Base-by-base conservation (phyloP, 2,888 invertebrate species). In the Camponotus fellah region DNA sequence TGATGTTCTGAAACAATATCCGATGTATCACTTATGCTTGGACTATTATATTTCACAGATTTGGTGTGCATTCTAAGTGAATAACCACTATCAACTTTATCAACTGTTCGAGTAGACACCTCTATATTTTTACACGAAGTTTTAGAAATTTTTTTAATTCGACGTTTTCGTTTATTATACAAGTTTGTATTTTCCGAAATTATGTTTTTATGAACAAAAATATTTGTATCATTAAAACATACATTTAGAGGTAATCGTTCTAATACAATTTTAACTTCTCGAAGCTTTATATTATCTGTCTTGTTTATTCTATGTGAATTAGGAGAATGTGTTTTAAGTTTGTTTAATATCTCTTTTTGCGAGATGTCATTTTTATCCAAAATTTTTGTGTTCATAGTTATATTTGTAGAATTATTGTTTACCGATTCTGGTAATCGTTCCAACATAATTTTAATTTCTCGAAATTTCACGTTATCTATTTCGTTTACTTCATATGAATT, bases 391-490 rank as follows among this genome's bases (percentile, higher is more conserved):
- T 74, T 3, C 12, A 10, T 40, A 12, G 1, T 53, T 65, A 53
- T 46, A 43, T n/a, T 40, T 17, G 8, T 53, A 76, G 12, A 49
- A 40, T 40, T 37, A 4, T 65, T 26, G 17, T 34, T 26, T 53
- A 37, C 10, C 5, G 17, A 26, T 49, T 34, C n/a, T 53, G 66
- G 53, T 53, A 66, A 66, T 76, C 43, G 75, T 65, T 64, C 37
- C 34, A 76, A 53, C 37, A 49, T 10, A 49, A 76, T 9, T n/a
- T 56, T 76, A 53, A 76, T 26, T 26, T 76, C 76, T 56, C 37
- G 66, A 3, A 26, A 4, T 40, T 40, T 40, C 10, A 65, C 10
- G 8, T 66, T 37, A 40, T 2, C 12, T 3, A 10, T 53, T 5
- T 53, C 17, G 0, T 65, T 65, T 40, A 2, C 53, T 40, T 3